phyloP scores from a whole-genome alignment of 2,888 invertebrate genomes.

The Meiosimyza decipiens region DNA sequence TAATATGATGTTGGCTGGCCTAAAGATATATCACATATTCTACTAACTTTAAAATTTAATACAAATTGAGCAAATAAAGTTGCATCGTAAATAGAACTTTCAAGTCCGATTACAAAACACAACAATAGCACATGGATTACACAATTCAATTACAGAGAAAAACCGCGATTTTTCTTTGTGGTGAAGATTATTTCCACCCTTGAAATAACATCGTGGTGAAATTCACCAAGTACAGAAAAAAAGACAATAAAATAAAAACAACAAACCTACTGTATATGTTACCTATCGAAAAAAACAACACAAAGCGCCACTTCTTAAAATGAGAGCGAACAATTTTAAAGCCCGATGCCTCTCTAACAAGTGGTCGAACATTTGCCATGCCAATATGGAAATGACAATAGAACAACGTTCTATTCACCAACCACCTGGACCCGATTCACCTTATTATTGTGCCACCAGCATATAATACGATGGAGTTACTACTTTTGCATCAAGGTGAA shows the following conservation, averaged over 20 bases:
- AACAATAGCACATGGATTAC: conserved; percentile 26
- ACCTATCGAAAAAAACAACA: too few species aligned
- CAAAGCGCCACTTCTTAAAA: conserved; percentile 15
- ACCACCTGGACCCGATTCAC: conserved; percentile 15
- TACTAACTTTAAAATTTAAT: too few species aligned
- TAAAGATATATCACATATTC: too few species aligned
- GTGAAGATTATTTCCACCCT: conserved; percentile 3
- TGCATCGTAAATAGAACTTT: too few species aligned
- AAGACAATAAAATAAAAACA: too few species aligned
- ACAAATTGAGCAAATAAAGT: too few species aligned
- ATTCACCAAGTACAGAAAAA: not conserved
- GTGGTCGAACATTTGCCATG: conserved; percentile 49
- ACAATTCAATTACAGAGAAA: conserved; percentile 27
- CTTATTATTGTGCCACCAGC: not conserved
- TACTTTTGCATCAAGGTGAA: conserved; percentile 11
- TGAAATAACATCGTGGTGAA: not conserved
- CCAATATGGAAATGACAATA: not conserved
- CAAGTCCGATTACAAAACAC: not conserved
- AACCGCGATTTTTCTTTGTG: not conserved
- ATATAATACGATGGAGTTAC: not conserved
- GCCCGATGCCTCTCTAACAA: conserved; percentile 54
- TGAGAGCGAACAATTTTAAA: conserved; percentile 50
- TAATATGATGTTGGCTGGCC: too few species aligned
- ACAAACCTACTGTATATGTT: too few species aligned
- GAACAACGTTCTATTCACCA: not conserved